A percentile compares a stretch with the other conserved stretches of the same genome.
phyloP scores from a whole-genome alignment of 2,113 vertebrate genomes.

The Sus scrofa region T2T-Sscrofa CM000824.6:225687501-225688000 shows the following conservation, averaged over 20 bases:
- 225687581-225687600: neutral
- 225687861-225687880: neutral
- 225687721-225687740: neutral
- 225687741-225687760: neutral
- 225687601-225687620: neutral
- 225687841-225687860: neutral
- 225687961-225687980: neutral
- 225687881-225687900: neutral
- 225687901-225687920: neutral
- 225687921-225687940: neutral
- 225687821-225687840: neutral
- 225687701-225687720: too few species aligned
- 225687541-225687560: neutral
- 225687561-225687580: neutral
- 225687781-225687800: neutral
- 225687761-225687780: neutral
- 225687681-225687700: neutral
- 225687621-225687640: neutral
- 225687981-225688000: neutral
- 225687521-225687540: fast-evolving
- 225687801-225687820: neutral
- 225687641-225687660: neutral
- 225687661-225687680: neutral
- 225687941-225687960: neutral
- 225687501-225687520: neutral